A percentile compares a stretch with the other conserved stretches of the same genome.
phyloP scores from a whole-genome alignment of 2,113 vertebrate genomes.

The Trochalopteron elliotii region DNA sequence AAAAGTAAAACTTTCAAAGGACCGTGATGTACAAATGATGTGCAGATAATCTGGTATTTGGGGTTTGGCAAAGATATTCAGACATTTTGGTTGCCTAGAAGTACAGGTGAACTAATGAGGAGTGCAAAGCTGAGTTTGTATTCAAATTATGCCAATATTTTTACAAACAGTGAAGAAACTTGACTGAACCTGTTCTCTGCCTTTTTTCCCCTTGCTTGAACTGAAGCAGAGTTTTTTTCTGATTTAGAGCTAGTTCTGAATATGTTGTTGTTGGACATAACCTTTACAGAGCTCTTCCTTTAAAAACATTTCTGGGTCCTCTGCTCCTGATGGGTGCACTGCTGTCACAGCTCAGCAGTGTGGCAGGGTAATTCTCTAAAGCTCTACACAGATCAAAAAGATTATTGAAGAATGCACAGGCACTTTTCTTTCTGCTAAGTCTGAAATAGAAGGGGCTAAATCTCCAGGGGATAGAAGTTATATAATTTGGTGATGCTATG shows the following conservation, averaged over 20 bases:
- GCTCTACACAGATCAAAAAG: not conserved
- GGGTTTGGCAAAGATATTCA: not conserved
- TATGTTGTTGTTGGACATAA: not conserved
- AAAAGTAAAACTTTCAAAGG: not conserved
- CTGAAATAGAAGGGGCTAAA: conserved; percentile 21
- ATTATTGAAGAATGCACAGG: not conserved
- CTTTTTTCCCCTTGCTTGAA: not conserved
- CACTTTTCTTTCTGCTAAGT: not conserved
- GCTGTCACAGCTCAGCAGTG: not conserved
- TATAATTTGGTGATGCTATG: conserved; percentile 23
- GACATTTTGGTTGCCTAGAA: not conserved
- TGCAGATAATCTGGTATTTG: not conserved
- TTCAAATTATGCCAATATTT: not conserved
- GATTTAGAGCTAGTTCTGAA: not conserved
- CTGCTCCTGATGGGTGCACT: not conserved
- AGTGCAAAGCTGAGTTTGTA: not conserved
- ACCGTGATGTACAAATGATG: not conserved
- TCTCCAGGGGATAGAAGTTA: not conserved
- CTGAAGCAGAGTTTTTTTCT: not conserved
- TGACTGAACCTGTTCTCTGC: not conserved
- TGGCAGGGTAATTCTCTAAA: not conserved
- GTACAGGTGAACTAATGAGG: not conserved
- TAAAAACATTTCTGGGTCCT: not conserved
- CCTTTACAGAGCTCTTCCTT: not conserved
- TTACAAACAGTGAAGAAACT: not conserved